Evolutionary conservation across 2,113 vertebrate species (phyloP).

Genomic region (Gallinago undulata): DNA sequence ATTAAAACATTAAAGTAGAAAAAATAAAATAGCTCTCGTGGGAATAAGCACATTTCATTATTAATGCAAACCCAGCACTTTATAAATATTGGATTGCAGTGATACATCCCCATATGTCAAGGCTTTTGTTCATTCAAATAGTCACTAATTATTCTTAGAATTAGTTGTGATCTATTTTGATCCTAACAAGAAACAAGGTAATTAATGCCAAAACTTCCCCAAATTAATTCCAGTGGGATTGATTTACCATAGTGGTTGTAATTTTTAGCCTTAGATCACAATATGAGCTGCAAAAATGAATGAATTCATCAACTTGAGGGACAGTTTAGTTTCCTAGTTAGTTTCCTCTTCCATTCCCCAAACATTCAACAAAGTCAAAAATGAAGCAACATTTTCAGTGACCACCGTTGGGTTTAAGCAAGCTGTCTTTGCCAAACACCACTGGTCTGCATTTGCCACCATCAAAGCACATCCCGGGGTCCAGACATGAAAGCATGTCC

Average conservation of each 20-base stretch:
- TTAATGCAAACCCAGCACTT: not conserved
- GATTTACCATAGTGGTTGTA: not conserved
- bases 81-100: not conserved
- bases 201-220: not conserved
- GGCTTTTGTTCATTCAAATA: not conserved
- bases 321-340: not conserved
- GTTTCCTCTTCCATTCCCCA: not conserved
- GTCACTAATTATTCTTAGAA: not conserved
- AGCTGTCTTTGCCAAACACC: not conserved
- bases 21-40: not conserved
- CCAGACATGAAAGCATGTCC: not conserved
- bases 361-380: not conserved
- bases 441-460: not conserved
- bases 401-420: not conserved
- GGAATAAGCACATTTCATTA: not conserved
- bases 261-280: not conserved
- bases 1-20: not conserved
- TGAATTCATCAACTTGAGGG: not conserved
- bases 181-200: not conserved
- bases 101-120: not conserved
- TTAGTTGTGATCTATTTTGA: constrained; percentile 10
- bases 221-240: not conserved
- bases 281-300: not conserved
- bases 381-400: not conserved
- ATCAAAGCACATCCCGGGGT: not conserved